These are phyloP conservation scores for Chrysemys picta DNA, from an alignment of 2,113 vertebrate genomes.

Conservation along the genomic window DNA sequence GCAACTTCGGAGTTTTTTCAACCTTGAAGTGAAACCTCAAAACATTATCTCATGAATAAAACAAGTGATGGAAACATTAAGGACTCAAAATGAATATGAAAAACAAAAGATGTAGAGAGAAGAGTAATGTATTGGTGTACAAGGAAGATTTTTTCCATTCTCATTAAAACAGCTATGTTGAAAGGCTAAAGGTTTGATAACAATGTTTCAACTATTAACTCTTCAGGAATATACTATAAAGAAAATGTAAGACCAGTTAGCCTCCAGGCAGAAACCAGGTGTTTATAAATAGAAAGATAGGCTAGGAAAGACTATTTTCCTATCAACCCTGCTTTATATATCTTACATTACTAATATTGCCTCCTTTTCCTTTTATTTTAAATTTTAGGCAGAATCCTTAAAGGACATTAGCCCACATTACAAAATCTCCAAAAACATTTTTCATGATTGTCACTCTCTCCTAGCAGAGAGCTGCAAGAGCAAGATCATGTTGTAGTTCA, in stretches of 20 bases:
- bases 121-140: neutral
- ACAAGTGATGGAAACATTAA: neutral
- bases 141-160: neutral
- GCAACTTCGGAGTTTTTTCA: neutral
- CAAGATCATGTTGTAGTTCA: neutral
- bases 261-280: neutral
- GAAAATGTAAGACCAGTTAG: neutral
- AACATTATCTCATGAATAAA: neutral
- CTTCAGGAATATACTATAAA: neutral
- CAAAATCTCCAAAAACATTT: neutral
- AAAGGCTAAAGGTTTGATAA: neutral
- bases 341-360: too few relatives aligned
- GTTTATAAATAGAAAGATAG: neutral
- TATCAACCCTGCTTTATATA: neutral
- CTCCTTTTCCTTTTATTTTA: neutral
- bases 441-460: neutral
- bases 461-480: neutral
- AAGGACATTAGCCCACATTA: neutral
- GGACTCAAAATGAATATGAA: neutral
- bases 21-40: neutral
- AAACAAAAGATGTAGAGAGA: neutral
- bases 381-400: neutral
- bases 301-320: too few relatives aligned
- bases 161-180: neutral
- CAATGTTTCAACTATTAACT: neutral